Base-by-base conservation (phyloP, 2,113 vertebrate species). In the Miniopterus natalensis region DNA sequence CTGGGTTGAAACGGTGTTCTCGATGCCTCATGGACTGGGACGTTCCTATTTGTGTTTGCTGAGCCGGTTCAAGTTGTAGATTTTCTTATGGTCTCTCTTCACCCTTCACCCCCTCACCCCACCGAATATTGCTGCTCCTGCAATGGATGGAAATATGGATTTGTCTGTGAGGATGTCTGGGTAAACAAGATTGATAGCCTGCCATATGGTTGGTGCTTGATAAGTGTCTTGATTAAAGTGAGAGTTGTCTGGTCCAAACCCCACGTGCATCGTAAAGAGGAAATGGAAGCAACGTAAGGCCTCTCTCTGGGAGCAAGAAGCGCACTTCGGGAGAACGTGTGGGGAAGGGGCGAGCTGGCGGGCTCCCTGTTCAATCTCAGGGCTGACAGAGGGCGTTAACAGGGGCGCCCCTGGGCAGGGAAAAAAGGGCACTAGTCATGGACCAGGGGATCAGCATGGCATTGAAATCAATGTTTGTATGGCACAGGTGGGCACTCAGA, bases 171-270 rank as follows among this genome's bases (percentile, higher is more conserved):
- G n/a, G 57, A 40, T 21, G 45, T 80, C 77, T 63, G 40, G 70
- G 74, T 42, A 25, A 78, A 25, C 25, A 36, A 78, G 57, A 51
- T 61, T 79, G 79, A 77, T 73, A 29, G 36, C 11, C 66, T 71
- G 12, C 53, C 18, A 12, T 23, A 15, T n/a, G 57, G 17, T 49
- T 73, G 27, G 27, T 36, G 42, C 78, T 78, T 88, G 81, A 18
- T 20, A 47, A 59, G 25, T 36, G 29, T 90, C 75, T 78, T 88
- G 89, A 86, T 93, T 89, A 80, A 68, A 45, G 31, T 63, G 68
- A 80, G 23, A 7, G 10, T 40, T 83, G 61, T 68, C 71, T 91
- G 61, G 51, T 70, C 20, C 40, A 65, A 75, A 77, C 1, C 25
- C 68, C 31, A 40, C 0, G 29, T 2, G 5, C 40, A 40, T 42